Evolutionary conservation across 2,888 invertebrate species (phyloP), one percentile per base, ranked within the genome.

Genomic region (Tinea pellionella): DNA sequence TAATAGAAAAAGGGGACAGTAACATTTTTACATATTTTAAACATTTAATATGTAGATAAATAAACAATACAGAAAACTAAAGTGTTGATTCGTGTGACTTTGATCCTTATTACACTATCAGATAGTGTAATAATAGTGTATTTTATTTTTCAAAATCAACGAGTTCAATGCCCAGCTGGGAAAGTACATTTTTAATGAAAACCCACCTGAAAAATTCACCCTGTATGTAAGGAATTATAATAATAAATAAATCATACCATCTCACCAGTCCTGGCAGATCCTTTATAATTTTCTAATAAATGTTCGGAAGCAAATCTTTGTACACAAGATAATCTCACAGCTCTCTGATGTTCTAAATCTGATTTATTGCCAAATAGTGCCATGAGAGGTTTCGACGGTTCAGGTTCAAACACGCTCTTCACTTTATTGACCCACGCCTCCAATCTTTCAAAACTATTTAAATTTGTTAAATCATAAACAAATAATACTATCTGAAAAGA

Each of bases 401-500:
- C 81, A 12, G 68, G 63, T 24, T 81, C 76, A 53, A 77, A 78
- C 18, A 88, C 75, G 12, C 78, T 75, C 59, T 86, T 83, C 0
- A 91, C 85, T 62, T 80, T 81, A 0, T 80, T 75, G 63, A 94
- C 83, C 96, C 96, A 97, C 59, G 89, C 88, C 42, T 88, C 84
- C 15, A 96, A 79, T 68, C 90, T 91, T 61, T 94, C 94, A 75
- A 96, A 96, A 74, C 94, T 95, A 65, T 90, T 88, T 57, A 90
- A 85, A 73, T 93, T 94, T 30, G 95, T 95, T 60, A 96, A 90
- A 73, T 96, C 96, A 73, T 95, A 96, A 0, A 95, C 93, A 64
- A 96, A 84, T 60, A 96, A 74, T 60, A 95, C 89, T 59, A 94
- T 90, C 95, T 93, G 75, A 66, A 89, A 80, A 62, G 19, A 47